Base-by-base conservation (phyloP, 2,888 invertebrate genomes). In the Thecocarcelia acutangulata region DNA sequence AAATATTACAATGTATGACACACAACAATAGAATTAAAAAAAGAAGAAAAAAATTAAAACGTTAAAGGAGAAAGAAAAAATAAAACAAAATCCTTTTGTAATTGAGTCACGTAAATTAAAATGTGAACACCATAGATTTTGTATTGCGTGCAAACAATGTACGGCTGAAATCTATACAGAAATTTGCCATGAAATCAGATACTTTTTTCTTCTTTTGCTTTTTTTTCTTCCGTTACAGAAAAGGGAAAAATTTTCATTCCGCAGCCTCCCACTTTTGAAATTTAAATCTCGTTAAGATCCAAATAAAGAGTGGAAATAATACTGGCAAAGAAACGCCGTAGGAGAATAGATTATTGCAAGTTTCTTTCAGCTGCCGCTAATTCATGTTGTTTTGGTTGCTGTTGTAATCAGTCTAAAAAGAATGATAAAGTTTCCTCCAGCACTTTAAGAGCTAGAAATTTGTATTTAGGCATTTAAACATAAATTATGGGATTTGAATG, bases 101-200 rank as follows among this genome's bases (percentile, higher is more conserved):
- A 87, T 87, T 88, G 88, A 87, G 87, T 89, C 87, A 88, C 87
- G 88, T 88, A 87, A 86, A 86, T 85, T 84, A 85, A 85, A 69
- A 80, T 77, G 83, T 46, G 79, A 77, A 77, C 76, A 83, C 40
- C 66, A 66, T 56, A 50, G 50, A 52, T 59, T 66, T 68, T n/a
- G 42, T 63, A 76, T 59, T 64, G 64, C 44, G 56, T 33, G 44
- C 40, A 54, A 42, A 58, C 58, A 64, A 42, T 50, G 28, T 52
- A 56, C 54, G 33, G 9, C 3, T 33, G 24, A 64, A 72, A 59
- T 63, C 46, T 17, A 58, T 58, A 52, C 46, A 56, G 46, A 54
- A 42, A 54, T 64, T 75, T 61, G 5, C 44, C 44, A 11, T 15
- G 44, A 68, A 69, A 76, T 61, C 69, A 52, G 68, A 69, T 76